Conservation (phyloP, 2,888 invertebrate genomes). For the Erannis defoliaria region DNA sequence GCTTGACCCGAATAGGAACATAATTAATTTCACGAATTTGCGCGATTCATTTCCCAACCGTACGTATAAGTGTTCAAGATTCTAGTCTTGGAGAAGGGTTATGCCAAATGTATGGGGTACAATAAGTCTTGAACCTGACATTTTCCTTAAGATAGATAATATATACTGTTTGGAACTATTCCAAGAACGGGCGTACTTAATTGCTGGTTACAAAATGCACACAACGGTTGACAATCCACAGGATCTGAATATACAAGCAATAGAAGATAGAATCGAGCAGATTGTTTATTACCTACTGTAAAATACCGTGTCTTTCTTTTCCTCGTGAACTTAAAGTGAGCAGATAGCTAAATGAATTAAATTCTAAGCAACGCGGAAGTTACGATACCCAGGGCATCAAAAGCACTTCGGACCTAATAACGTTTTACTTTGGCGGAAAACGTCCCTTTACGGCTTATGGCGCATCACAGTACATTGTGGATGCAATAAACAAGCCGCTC, state of each 20-base stretch:
- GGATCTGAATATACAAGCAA: slow-evolving; percentile 14
- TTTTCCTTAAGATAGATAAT: slow-evolving; percentile 17
- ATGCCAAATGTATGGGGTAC: slow-evolving; percentile 16
- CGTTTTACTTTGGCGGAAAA: slow-evolving; percentile 52
- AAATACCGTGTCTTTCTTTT: neutral
- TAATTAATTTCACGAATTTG: slow-evolving; percentile 29
- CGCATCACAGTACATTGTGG: slow-evolving; percentile 59
- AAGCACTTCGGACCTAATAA: slow-evolving; percentile 44
- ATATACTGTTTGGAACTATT: slow-evolving; percentile 20
- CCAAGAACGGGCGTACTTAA: slow-evolving; percentile 16
- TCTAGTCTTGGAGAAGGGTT: slow-evolving; percentile 21
- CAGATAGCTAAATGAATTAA: slow-evolving; percentile 9
- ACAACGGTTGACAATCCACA: slow-evolving; percentile 17
- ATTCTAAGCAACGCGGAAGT: slow-evolving; percentile 25
- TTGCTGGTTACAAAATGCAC: slow-evolving; percentile 24
- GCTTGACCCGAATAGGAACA: slow-evolving; percentile 31
- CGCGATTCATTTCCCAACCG: slow-evolving; percentile 8
- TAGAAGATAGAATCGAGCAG: neutral
- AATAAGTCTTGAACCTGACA: slow-evolving; percentile 15
- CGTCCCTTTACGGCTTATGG: slow-evolving; percentile 46
- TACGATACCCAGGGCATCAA: slow-evolving; percentile 40
- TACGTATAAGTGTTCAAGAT: slow-evolving; percentile 16
- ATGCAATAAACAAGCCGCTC: slow-evolving; percentile 62
- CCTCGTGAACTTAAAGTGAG: neutral
- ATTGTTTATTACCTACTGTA: slow-evolving; percentile 6